phyloP scores from a whole-genome alignment of 1,140 invertebrate species.

The Acromyrmex echinatior region DNA sequence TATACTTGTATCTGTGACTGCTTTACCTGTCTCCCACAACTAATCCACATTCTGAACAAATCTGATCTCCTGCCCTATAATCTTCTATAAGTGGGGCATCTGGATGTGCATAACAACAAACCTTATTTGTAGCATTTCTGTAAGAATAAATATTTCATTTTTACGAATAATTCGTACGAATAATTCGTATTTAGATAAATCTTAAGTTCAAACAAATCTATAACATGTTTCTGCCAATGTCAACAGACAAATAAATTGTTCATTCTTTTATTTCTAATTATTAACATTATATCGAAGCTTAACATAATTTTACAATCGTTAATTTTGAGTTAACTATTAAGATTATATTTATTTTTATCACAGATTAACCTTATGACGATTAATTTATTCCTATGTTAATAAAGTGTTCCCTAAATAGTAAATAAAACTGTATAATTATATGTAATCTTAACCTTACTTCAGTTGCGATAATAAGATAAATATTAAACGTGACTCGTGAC shows the following conservation, averaged over 20 bases:
- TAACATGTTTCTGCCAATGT: background rate
- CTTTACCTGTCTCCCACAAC: constrained; percentile 98
- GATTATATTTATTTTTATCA: background rate
- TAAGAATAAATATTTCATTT: constrained; percentile 70
- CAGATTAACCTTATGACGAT: background rate
- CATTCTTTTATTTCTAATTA: background rate
- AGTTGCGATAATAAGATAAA: background rate
- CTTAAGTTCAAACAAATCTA: background rate
- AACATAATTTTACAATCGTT: background rate
- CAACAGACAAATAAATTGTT: background rate
- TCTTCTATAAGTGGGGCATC: constrained; percentile 98
- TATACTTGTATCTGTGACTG: background rate
- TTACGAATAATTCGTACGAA: background rate
- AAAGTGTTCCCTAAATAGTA: background rate
- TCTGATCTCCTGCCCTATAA: constrained; percentile 99
- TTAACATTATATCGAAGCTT: no score
- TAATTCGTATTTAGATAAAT: background rate
- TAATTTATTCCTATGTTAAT: background rate
- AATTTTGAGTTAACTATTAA: background rate
- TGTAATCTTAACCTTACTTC: constrained; percentile 16
- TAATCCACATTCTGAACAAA: constrained; percentile 99
- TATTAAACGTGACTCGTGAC: background rate
- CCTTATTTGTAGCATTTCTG: constrained; percentile 91
- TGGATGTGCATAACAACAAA: constrained; percentile 97
- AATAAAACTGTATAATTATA: constrained; percentile 2